Evolutionary conservation across 2,888 invertebrate genomes (phyloP).

Genomic region (Tineola bisselliella): DNA sequence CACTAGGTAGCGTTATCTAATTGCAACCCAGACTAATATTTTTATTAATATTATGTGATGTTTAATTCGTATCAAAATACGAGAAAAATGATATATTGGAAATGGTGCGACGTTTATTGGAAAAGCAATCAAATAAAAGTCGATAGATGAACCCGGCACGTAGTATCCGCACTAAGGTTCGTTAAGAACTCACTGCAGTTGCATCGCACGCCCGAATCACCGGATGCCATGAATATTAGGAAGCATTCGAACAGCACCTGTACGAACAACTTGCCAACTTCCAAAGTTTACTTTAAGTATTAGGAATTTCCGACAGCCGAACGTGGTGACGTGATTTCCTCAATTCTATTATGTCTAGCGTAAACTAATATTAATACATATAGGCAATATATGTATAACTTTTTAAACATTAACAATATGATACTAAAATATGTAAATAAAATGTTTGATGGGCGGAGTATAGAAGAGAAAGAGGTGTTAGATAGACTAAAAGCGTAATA

Average conservation of each 20-base stretch:
- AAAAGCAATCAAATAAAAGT: not conserved
- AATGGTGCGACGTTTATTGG: no score
- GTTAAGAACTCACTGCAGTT: not conserved
- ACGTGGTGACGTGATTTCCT: not conserved
- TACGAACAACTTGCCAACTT: slow-evolving; percentile 44
- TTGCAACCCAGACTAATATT: no score
- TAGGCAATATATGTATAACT: not conserved
- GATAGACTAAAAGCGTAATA: no score
- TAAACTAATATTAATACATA: not conserved
- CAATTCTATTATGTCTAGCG: not conserved
- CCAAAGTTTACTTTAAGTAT: slow-evolving; percentile 57
- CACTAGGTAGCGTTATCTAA: no score
- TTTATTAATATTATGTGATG: no score
- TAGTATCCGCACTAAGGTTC: not conserved
- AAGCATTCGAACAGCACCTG: slow-evolving; percentile 39
- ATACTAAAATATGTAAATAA: no score
- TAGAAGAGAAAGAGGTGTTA: no score
- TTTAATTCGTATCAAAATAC: no score
- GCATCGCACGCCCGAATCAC: slow-evolving; percentile 1
- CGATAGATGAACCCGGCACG: not conserved
- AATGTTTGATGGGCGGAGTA: no score
- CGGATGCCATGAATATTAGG: slow-evolving; percentile 6
- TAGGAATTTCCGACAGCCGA: slow-evolving; percentile 37
- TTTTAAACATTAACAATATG: no score
- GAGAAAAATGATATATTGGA: no score